These are phyloP conservation scores for Phylloscopus trochilus DNA, from an alignment of 2,113 vertebrate species.

Conservation along the genomic window DNA sequence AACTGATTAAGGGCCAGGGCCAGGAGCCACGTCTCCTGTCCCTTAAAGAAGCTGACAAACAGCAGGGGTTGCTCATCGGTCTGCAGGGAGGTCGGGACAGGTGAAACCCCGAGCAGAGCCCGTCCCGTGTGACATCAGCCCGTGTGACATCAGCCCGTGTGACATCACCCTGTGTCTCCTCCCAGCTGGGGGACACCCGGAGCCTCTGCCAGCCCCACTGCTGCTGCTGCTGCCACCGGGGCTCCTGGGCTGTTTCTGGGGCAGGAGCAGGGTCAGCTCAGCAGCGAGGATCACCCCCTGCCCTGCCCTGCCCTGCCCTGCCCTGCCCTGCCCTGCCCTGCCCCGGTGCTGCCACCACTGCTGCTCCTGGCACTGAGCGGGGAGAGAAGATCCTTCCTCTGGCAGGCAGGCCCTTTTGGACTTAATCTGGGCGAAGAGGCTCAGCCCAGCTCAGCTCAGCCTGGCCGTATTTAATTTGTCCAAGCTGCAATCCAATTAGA, in stretches of 20 bases:
- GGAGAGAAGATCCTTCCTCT: background rate
- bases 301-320: no score
- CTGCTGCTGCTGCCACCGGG: no score
- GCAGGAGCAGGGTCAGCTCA: no score
- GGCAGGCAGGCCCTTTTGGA: background rate
- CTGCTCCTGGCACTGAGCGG: background rate
- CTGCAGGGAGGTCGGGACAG: background rate
- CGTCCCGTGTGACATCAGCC: background rate
- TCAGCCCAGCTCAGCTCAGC: background rate
- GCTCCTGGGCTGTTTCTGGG: no score
- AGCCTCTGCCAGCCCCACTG: no score
- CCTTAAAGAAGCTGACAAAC: background rate
- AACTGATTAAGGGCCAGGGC: conserved; percentile 39
- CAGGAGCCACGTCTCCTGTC: background rate
- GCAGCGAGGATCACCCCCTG: no score
- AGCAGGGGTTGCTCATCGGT: background rate
- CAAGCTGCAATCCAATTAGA: background rate
- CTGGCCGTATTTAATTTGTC: background rate
- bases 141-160: no score
- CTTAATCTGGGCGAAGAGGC: background rate
- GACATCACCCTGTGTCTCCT: background rate
- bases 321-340: no score
- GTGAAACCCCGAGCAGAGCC: rapidly evolving
- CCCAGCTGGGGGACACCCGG: no score
- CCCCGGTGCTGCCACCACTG: no score